Evolutionary conservation across 2,797 vertebrate species (phyloP), one percentile per base, ranked within the genome.

Genomic region (Protosalanx chinensis): DNA sequence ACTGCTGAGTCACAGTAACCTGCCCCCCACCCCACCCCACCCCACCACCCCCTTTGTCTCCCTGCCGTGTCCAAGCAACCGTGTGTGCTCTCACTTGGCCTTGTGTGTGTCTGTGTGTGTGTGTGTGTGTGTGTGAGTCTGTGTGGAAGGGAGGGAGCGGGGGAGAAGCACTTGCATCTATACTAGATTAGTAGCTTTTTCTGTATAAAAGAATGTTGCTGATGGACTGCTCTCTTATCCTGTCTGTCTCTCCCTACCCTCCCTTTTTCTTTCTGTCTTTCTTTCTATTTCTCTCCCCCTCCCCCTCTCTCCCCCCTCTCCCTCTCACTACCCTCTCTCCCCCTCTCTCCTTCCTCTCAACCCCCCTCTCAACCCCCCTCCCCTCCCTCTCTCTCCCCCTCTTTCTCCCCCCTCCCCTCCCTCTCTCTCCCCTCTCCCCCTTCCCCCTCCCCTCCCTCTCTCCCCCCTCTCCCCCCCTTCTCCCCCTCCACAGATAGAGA

Each of bases 401-500:
- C 2, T 4, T 15, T 37, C n/a, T 5, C 32, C 27, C 20, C 32
- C 27, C 20, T 27, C 16, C 18, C 5, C 5, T 8, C 62, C 5
- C 13, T 4, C 51, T 68, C 41, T 30, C 63, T 67, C 30, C 67
- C 8, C n/a, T 6, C 16, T 15, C 12, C 37, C 13, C 35, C 8
- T 7, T 64, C 63, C 74, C 57, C 35, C 4, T 51, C 15, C 64
- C 49, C 6, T 58, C 20, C 32, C 16, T 5, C 33, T 60, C 67
- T 66, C 27, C 64, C 23, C 70, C 53, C 72, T 53, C 83, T 96
- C 98, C 30, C 96, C 98, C 84, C n/a, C n/a, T n/a, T n/a, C n/a
- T n/a, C n/a, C n/a, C n/a, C n/a, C n/a, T n/a, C n/a, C n/a, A n/a
- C 82, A 97, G 95, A 99, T 99, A 75, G 98, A 99, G 86, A 99